A percentile compares a stretch with the other conserved stretches of the same genome.
These are phyloP conservation scores for Lucinisca nassula DNA, from an alignment of 2,888 invertebrate genomes.

Conservation along the genomic window DNA sequence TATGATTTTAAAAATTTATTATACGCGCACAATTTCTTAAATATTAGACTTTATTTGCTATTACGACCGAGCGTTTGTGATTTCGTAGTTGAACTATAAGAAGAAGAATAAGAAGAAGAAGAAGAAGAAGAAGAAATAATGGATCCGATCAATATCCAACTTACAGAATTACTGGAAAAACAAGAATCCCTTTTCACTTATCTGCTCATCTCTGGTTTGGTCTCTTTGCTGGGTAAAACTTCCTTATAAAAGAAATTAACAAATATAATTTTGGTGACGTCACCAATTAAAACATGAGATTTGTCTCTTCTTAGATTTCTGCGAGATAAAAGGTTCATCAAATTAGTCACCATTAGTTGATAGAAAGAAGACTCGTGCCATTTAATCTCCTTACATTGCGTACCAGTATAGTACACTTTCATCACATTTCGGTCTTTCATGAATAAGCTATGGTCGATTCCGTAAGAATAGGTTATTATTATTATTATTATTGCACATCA, in stretches of 20 bases:
- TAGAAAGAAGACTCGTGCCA: slow-evolving; percentile 17
- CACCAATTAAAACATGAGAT: background rate
- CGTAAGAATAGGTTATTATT: too few relatives aligned
- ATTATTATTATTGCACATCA: too few relatives aligned
- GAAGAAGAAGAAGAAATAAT: background rate
- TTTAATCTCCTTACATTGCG: slow-evolving; percentile 32
- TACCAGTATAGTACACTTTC: background rate
- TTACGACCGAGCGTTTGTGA: too few relatives aligned
- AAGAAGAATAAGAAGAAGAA: too few relatives aligned
- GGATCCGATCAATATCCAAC: background rate
- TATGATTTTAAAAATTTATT: too few relatives aligned
- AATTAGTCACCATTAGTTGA: slow-evolving; percentile 24
- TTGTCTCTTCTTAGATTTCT: background rate
- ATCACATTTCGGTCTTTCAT: background rate
- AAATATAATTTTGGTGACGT: background rate
- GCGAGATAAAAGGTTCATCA: background rate
- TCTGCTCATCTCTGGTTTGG: background rate
- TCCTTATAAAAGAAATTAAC: background rate
- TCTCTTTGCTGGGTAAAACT: background rate
- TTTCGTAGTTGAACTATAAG: background rate
- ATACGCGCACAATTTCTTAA: too few relatives aligned
- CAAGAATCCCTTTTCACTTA: too few relatives aligned
- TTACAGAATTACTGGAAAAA: background rate
- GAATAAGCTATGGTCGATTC: too few relatives aligned
- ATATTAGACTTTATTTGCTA: too few relatives aligned